Base-by-base conservation (phyloP, 2,113 vertebrate species). In the Phylloscopus whistleri region DNA sequence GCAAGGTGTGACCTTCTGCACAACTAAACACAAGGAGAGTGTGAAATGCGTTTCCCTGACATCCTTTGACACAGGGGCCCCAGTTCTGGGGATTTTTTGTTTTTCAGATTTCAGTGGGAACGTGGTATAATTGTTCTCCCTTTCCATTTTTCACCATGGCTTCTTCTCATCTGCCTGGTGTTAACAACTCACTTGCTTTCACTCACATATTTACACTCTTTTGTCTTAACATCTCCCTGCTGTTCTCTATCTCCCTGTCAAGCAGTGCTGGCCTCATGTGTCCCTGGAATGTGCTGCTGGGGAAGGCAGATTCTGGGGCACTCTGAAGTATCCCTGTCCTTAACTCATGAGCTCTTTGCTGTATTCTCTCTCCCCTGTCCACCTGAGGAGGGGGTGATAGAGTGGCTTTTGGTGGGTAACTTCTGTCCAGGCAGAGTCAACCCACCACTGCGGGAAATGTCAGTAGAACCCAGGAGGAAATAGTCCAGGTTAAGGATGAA, bases 391-490 rank as follows among this genome's bases (percentile, higher is more conserved):
- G 14, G 11, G 16, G 5, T 15, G 59, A 66, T 30, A 28, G 26
- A 60, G n/a, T 31, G 11, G 52, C 22, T 58, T 41, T 64, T 43
- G 51, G 22, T 66, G 30, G 46, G 46, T 58, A 64, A 3, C 20
- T 46, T 41, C 17, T 28, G 3, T 39, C 55, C 33, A 56, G 69
- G 28, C 10, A 39, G 43, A 19, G 58, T 48, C 70, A 82, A 35
- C 8, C 1, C 37, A 66, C 5, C 6, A 2, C 22, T 30, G n/a
- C 31, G 53, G 75, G 64, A 94, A 89, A 93, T 70, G 75, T 63
- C 55, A 64, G 52, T 37, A 95, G 83, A 91, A 84, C 31, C 28
- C 37, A 92, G 56, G 46, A 72, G 79, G 27, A 90, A 93, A 76
- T 3, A 89, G 41, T 51, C 33, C 48, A 74, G 33, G 43, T 62